Base-by-base conservation (phyloP, 2,113 vertebrate genomes). In the Columba janthina region DNA sequence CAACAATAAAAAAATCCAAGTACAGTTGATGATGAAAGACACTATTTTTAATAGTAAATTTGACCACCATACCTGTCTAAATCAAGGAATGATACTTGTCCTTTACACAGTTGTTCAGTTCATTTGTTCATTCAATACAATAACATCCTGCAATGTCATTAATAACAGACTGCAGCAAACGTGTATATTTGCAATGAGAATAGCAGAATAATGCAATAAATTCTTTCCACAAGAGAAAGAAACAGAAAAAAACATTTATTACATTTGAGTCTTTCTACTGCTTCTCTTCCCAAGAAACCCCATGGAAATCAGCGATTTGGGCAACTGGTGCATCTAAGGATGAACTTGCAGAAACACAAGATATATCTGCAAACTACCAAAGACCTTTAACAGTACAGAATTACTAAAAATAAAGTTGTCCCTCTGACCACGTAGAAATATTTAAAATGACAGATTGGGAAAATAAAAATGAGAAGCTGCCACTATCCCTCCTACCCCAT, bases 191-290 rank as follows among this genome's bases (percentile, higher is more conserved):
- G 32, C 15, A 31, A 53, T 11, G 13, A 66, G 17, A 85, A 57
- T 2, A 74, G 15, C 1, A 53, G 19, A 6, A 32, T 10, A 90
- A 83, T 0, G 2, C 28, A 64, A 51, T 56, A 69, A 58, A 62
- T 64, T 36, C 0, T 0, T 83, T 60, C 29, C 44, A 79, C 22
- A 60, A 22, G 11, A 76, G 31, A 67, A 1, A 5, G 34, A 70
- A 71, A 40, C 9, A 56, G 44, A 60, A 4, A 34, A 85, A 66
- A 62, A 1, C 44, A 19, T 18, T 16, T 65, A 34, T 42, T 51
- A 13, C 10, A 46, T 65, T 29, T 56, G 36, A 22, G 5, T 11
- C 28, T 28, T 90, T 58, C 31, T 88, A 32, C 32, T 58, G 6
- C 25, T 16, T 61, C 32, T 40, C 48, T 54, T 85, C 28, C n/a